Evolutionary conservation across 2,888 invertebrate species (phyloP).

Genomic region (Rhopalosiphum nymphaeae): DNA sequence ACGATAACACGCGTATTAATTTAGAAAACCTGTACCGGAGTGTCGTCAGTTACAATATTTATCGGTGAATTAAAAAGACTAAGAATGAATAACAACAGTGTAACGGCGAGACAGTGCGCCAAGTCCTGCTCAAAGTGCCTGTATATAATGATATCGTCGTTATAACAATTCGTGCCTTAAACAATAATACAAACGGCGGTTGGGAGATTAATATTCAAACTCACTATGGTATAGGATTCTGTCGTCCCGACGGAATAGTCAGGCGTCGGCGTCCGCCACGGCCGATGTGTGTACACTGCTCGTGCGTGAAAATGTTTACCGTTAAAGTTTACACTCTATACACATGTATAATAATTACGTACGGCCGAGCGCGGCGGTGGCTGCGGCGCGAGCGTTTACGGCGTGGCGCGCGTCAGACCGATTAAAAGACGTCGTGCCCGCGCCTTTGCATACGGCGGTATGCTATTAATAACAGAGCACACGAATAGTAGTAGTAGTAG

Average conservation of each 20-base stretch:
- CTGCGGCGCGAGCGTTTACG: not conserved
- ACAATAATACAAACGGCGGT: not conserved
- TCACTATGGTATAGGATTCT: not conserved
- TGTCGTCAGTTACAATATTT: not conserved
- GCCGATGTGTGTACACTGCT: not conserved
- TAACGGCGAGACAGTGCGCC: too few relatives aligned
- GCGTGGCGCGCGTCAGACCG: not conserved
- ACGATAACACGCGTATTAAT: not conserved
- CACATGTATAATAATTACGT: not conserved
- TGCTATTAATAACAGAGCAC: conserved; percentile 1
- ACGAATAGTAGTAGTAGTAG: not conserved
- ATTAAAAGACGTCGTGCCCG: not conserved
- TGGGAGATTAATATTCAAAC: conserved; percentile 13
- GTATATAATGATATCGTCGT: too few relatives aligned
- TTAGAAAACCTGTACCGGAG: not conserved
- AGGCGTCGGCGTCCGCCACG: not conserved
- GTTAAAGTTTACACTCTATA: conserved; percentile 8
- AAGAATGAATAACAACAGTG: too few relatives aligned
- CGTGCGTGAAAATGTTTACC: not conserved
- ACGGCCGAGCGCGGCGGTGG: not conserved
- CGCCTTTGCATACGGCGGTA: not conserved
- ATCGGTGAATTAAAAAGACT: too few relatives aligned
- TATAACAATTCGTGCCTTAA: too few relatives aligned
- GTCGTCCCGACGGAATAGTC: not conserved
- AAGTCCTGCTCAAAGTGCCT: too few relatives aligned